phyloP scores from a whole-genome alignment of 1,140 invertebrate genomes.

The Pararge aegeria region DNA sequence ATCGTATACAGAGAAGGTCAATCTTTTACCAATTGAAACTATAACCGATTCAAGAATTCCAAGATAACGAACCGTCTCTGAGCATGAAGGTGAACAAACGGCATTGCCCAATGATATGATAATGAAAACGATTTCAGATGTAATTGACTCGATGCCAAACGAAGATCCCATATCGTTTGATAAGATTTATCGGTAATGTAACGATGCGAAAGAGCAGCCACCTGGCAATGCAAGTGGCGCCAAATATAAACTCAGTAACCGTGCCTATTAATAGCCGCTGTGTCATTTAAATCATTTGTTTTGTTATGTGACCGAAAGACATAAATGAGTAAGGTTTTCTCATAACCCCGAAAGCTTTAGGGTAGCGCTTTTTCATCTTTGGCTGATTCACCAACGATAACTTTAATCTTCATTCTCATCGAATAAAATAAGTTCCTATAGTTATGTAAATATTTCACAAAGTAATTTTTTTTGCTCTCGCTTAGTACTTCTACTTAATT shows the following conservation, averaged over 20 bases:
- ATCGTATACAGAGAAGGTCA: no score
- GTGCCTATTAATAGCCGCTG: conserved; percentile 19
- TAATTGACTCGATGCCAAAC: conserved; percentile 45
- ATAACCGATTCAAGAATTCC: conserved; percentile 1
- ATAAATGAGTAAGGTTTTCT: no score
- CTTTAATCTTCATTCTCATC: no score
- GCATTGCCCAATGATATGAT: conserved; percentile 37
- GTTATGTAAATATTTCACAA: neutral
- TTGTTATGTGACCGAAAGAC: neutral
- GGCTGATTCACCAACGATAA: no score
- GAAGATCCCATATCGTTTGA: conserved; percentile 36
- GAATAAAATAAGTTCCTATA: neutral
- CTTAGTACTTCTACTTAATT: no score
- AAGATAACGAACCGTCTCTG: conserved; percentile 12
- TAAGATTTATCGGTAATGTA: conserved; percentile 43
- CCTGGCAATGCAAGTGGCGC: conserved; percentile 46
- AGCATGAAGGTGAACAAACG: conserved; percentile 6
- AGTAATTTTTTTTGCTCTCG: no score
- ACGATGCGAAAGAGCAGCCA: conserved; percentile 39
- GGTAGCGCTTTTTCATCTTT: no score
- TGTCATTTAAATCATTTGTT: neutral
- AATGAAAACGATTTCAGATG: conserved; percentile 36
- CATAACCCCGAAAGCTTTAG: no score
- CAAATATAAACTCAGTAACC: conserved; percentile 44
- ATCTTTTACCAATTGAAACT: neutral